These are phyloP conservation scores for Trematocara unimaculatum DNA, from an alignment of 2,113 vertebrate species.

Conservation along the genomic window DNA sequence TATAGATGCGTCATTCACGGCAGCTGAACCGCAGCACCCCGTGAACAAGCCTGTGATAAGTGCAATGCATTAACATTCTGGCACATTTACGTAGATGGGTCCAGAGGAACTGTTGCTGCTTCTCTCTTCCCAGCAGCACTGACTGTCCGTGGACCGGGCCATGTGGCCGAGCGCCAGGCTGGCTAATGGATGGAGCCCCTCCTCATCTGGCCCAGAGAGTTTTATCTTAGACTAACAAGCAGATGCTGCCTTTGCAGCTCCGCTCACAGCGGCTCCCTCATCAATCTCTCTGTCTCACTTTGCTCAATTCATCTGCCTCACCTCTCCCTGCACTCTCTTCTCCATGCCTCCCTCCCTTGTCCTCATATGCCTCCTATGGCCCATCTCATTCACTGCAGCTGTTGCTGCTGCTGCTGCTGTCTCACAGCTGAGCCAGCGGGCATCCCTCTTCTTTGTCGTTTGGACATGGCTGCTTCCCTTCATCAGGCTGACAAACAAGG, in stretches of 20 bases:
- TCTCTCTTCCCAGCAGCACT: conserved; percentile 23
- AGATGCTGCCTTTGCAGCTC: conserved; percentile 39
- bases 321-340: not conserved
- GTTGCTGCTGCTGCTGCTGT: not conserved
- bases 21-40: not conserved
- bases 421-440: conserved; percentile 21
- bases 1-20: not conserved
- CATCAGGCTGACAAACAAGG: conserved; percentile 45
- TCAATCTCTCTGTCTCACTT: conserved; percentile 34
- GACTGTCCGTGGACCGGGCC: conserved; percentile 13
- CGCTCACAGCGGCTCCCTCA: conserved; percentile 17
- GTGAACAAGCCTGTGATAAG: conserved; percentile 6
- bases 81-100: conserved; percentile 23
- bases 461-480: conserved; percentile 1
- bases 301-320: conserved; percentile 9
- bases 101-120: conserved; percentile 7
- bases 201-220: conserved; percentile 37
- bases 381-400: not conserved
- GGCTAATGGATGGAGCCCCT: conserved; percentile 50
- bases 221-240: conserved; percentile 62
- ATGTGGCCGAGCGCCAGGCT: conserved; percentile 40
- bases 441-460: conserved; percentile 1
- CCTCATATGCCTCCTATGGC: conserved; percentile 36
- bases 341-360: not conserved
- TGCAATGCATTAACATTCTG: conserved; percentile 29